Evolutionary conservation across 1,140 invertebrate genomes (phyloP).

Genomic region (Epicauta chinensis): DNA sequence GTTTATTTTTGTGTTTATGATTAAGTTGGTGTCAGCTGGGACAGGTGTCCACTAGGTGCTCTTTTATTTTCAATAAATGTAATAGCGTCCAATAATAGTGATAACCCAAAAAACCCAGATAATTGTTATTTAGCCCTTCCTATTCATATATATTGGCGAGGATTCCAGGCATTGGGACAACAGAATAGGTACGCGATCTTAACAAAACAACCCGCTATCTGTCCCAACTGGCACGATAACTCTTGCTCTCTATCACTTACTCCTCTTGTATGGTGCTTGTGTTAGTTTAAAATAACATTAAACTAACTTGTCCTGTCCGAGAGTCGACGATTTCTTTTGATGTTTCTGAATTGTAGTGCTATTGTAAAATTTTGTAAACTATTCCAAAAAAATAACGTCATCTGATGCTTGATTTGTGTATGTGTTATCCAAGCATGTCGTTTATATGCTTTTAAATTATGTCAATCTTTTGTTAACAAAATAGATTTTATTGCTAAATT

Average conservation of each 20-base stretch:
- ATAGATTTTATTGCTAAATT: too few relatives aligned
- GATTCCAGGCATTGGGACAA: constrained; percentile 18
- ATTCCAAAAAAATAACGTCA: too few relatives aligned
- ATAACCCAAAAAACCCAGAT: constrained; percentile 11
- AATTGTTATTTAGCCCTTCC: constrained; percentile 16
- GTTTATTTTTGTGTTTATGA: not conserved
- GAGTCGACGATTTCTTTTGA: too few relatives aligned
- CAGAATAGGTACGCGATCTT: constrained; percentile 29
- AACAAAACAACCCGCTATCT: constrained; percentile 36
- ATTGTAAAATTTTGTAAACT: too few relatives aligned
- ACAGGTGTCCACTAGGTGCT: constrained; percentile 37
- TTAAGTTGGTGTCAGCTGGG: constrained; percentile 41
- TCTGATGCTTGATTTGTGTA: too few relatives aligned
- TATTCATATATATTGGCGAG: constrained; percentile 5
- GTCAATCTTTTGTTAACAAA: too few relatives aligned
- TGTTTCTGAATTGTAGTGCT: too few relatives aligned
- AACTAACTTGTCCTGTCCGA: too few relatives aligned
- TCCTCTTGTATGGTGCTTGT: constrained; percentile 5
- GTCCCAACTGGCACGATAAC: constrained; percentile 53
- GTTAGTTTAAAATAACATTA: too few relatives aligned
- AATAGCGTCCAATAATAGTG: constrained; percentile 21
- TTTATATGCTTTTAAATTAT: too few relatives aligned
- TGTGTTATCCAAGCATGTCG: too few relatives aligned
- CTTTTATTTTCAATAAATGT: constrained; percentile 12
- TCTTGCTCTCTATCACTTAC: constrained; percentile 27